A percentile compares a stretch with the other conserved stretches of the same genome.
phyloP scores from a whole-genome alignment of 2,797 vertebrate species.

The Oceanodroma leucorhoa region DNA sequence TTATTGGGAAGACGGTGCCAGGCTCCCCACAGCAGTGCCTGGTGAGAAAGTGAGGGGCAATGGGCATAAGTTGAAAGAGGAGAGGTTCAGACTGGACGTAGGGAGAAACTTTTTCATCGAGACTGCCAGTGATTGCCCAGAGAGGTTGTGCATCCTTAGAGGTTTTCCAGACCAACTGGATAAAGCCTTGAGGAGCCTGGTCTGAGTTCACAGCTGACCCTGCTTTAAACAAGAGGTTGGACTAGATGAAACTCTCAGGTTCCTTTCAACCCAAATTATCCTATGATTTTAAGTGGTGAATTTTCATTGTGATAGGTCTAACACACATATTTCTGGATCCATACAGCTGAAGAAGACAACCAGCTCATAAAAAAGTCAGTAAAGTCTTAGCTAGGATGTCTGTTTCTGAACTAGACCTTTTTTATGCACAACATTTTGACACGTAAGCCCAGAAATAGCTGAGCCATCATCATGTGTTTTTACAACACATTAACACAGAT shows the following conservation, averaged over 20 bases:
- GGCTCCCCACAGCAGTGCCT: neutral
- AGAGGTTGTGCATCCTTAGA: neutral
- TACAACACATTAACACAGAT: neutral
- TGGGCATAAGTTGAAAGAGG: neutral
- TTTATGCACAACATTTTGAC: neutral
- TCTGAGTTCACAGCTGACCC: neutral
- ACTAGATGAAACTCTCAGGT: neutral
- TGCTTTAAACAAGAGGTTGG: neutral
- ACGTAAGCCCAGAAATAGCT: neutral
- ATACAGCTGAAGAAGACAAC: neutral
- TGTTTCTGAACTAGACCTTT: neutral
- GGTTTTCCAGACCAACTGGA: neutral
- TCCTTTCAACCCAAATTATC: neutral
- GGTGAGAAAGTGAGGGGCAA: neutral
- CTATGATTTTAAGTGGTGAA: neutral
- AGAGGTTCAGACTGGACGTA: neutral
- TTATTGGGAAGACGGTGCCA: neutral
- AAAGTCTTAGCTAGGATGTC: neutral
- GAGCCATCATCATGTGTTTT: neutral
- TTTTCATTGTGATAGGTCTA: neutral
- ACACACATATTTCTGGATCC: neutral
- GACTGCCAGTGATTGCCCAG: neutral
- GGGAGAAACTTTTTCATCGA: neutral
- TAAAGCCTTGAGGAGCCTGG: neutral
- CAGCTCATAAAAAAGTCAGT: neutral